Evolutionary conservation across 2,113 vertebrate genomes (phyloP).

Genomic region (Vombatus ursinus): DNA sequence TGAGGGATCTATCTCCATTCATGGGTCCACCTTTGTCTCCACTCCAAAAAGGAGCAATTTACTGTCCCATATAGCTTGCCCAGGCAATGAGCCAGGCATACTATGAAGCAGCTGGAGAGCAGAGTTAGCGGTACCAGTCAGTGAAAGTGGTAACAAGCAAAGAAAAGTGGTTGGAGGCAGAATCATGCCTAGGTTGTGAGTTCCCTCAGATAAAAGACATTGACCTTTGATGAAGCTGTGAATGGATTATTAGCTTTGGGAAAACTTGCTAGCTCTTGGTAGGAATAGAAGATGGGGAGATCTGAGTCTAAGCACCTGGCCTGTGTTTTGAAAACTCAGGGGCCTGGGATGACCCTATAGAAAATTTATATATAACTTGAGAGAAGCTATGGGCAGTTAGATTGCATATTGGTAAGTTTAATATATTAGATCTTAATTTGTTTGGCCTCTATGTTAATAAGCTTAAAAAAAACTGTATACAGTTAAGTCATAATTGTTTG

Average conservation of each 20-base stretch:
- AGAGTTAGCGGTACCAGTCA: background rate
- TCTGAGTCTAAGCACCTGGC: background rate
- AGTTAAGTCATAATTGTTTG: too few relatives aligned
- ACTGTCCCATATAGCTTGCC: background rate
- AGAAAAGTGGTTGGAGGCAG: background rate
- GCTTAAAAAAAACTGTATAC: too few relatives aligned
- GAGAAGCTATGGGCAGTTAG: too few relatives aligned
- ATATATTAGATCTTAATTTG: too few relatives aligned
- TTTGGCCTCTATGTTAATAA: too few relatives aligned
- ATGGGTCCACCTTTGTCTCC: too few relatives aligned
- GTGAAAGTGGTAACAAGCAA: too few relatives aligned
- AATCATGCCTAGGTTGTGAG: background rate
- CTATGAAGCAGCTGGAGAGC: background rate
- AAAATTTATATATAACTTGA: too few relatives aligned
- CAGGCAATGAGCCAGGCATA: background rate
- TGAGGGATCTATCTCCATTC: background rate
- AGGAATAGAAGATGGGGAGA: background rate
- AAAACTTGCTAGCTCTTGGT: background rate
- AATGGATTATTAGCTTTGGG: background rate
- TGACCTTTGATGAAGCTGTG: background rate
- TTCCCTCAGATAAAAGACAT: background rate
- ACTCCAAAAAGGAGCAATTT: background rate
- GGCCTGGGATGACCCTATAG: too few relatives aligned
- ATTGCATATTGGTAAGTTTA: too few relatives aligned
- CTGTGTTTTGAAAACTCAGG: background rate